Base-by-base conservation (phyloP, 2,797 vertebrate species). In the Lophius americanus region DNA sequence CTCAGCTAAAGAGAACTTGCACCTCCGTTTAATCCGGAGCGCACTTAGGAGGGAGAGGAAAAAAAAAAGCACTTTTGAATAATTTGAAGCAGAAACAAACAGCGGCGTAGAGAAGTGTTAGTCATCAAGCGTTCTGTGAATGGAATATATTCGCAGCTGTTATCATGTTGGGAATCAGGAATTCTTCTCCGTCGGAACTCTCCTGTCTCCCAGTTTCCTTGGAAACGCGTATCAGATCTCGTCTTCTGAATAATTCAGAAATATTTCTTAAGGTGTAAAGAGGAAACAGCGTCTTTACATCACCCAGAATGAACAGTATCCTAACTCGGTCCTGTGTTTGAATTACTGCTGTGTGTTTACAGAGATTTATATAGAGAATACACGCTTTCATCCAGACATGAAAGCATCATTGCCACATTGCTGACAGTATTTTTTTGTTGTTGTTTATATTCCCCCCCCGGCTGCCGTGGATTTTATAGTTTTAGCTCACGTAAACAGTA, bases 401-500 rank as follows among this genome's bases (percentile, higher is more conserved):
- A 69, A 49, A 35, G 43, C 46, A 69, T 75, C 63, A 76, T 83
- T 82, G 54, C 55, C 52, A 79, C 73, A 74, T 60, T 54, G 70
- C 69, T 90, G 73, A 85, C 76, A 85, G 61, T 73, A 69, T 88
- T 61, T 48, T 48, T 23, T 23, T 10, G 11, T 44, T 44, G 8
- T 75, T 87, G 78, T 77, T 86, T 82, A 67, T 66, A 75, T 69
- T 59, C 65, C 80, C 80, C 75, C 79, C 79, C 41, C 69, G 91
- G 90, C 86, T 80, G 87, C 60, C 6, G 86, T 91, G 90, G 91
- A 89, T 71, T 23, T 60, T 78, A 55, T 92, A 94, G 92, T 93
- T 90, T 88, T 94, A 89, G 79, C 73, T 82, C 90, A 83, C 67
- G 79, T 92, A 57, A 93, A 94, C 92, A 93, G 93, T 94, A 94